Conservation (phyloP, 2,888 invertebrate species). For the Sycophila texana region DNA sequence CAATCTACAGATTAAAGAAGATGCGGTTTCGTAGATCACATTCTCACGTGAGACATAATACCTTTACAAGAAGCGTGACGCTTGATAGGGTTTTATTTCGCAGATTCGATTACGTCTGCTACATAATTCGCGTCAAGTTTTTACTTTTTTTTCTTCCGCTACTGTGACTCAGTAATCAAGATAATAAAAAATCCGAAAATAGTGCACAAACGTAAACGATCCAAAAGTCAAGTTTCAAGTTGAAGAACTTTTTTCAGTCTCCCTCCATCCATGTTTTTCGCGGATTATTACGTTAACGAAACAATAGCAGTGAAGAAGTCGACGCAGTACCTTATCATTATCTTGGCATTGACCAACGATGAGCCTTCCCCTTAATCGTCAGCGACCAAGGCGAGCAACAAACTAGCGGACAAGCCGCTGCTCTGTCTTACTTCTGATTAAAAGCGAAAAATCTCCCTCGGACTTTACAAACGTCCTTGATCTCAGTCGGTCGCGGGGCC, state of each 20-base stretch:
- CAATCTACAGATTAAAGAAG: not conserved
- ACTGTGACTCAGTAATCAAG: not conserved
- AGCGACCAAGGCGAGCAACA: too few relatives aligned
- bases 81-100: constrained; percentile 29
- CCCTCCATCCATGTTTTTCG: too few relatives aligned
- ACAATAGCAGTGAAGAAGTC: too few relatives aligned
- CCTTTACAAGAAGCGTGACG: constrained; percentile 25
- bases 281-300: too few relatives aligned
- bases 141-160: not conserved
- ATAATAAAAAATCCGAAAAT: not conserved
- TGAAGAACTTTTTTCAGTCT: too few relatives aligned
- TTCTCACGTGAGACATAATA: constrained; percentile 36
- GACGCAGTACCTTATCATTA: too few relatives aligned
- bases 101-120: constrained; percentile 49
- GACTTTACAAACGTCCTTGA: constrained; percentile 16
- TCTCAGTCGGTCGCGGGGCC: constrained; percentile 16
- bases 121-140: constrained; percentile 50
- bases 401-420: not conserved
- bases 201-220: too few relatives aligned
- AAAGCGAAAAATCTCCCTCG: not conserved
- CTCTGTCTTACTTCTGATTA: not conserved
- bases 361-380: too few relatives aligned
- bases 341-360: too few relatives aligned
- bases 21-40: constrained; percentile 41
- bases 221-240: too few relatives aligned